phyloP scores from a whole-genome alignment of 2,888 invertebrate species.

The Apantesis nais region DNA sequence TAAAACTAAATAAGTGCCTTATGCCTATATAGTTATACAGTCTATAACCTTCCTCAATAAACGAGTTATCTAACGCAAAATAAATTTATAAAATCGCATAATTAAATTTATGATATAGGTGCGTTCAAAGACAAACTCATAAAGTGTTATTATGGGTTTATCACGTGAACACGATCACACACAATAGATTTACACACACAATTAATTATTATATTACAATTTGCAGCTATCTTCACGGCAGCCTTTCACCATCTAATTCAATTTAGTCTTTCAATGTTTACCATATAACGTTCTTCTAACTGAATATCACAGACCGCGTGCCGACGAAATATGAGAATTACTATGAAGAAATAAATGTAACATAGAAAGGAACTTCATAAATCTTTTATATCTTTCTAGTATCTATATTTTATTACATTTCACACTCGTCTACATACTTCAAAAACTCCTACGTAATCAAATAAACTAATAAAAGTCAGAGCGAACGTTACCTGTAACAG shows the following conservation, averaged over 20 bases:
- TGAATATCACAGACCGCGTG: background rate
- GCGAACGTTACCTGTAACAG: constrained; percentile 1
- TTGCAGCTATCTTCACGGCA: background rate
- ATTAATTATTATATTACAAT: background rate
- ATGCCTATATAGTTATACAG: constrained; percentile 2
- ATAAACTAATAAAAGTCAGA: constrained; percentile 15
- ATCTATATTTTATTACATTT: constrained; percentile 15
- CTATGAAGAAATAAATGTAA: background rate
- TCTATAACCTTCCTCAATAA: constrained; percentile 21
- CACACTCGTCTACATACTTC: constrained; percentile 6
- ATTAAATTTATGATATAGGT: constrained; percentile 22
- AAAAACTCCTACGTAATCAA: constrained; percentile 15
- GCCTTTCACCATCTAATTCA: too few species aligned
- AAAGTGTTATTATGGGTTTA: background rate
- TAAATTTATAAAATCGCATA: constrained; percentile 16
- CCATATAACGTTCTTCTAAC: background rate
- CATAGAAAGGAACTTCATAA: background rate
- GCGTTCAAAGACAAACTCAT: constrained; percentile 13
- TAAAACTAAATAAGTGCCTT: background rate
- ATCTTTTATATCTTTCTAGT: constrained; percentile 9
- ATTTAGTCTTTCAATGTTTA: background rate
- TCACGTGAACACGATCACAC: background rate
- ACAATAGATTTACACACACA: background rate
- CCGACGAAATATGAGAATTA: background rate
- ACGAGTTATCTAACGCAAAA: constrained; percentile 16